Conservation (phyloP, 2,888 invertebrate genomes). For the Drosophila birchii region DNA sequence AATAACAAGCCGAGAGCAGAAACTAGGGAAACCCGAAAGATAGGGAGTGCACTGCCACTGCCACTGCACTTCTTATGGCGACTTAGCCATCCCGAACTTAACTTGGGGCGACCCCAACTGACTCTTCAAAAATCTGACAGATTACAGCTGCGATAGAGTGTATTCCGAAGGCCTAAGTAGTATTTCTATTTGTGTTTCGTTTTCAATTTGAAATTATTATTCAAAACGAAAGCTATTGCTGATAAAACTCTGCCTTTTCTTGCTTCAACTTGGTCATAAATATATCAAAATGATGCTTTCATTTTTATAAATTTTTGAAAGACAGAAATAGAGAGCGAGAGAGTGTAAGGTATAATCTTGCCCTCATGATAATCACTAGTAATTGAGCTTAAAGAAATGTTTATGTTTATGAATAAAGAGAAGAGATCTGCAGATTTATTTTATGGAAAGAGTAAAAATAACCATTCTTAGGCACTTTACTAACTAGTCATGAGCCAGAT, state of each 20-base stretch:
- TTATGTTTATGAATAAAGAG: conserved; percentile 50
- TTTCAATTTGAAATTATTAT: conserved; percentile 67
- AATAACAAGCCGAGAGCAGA: conserved; percentile 71
- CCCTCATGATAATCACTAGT: conserved; percentile 61
- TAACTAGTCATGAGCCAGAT: neutral
- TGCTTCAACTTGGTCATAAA: conserved; percentile 58
- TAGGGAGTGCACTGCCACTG: conserved; percentile 56
- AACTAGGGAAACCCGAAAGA: conserved; percentile 26
- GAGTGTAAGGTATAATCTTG: conserved; percentile 1
- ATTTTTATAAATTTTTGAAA: conserved; percentile 53
- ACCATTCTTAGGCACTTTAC: neutral
- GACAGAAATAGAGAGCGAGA: conserved; percentile 3
- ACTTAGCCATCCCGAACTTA: conserved; percentile 35
- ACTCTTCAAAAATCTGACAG: conserved; percentile 65
- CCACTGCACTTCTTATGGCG: conserved; percentile 46
- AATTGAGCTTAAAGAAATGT: conserved; percentile 60
- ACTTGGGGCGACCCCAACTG: conserved; percentile 33
- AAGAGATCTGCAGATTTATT: neutral
- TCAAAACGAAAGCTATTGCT: conserved; percentile 43
- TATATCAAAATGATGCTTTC: conserved; percentile 67
- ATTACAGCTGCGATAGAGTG: conserved; percentile 78
- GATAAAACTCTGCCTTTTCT: conserved; percentile 47
- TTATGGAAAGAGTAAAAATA: neutral
- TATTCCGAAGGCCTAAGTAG: conserved; percentile 5
- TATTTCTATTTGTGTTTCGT: conserved; percentile 23